A percentile compares a stretch with the other conserved stretches of the same genome.
phyloP scores from a whole-genome alignment of 2,113 vertebrate species.

The Apistogramma diplotaenia region DNA sequence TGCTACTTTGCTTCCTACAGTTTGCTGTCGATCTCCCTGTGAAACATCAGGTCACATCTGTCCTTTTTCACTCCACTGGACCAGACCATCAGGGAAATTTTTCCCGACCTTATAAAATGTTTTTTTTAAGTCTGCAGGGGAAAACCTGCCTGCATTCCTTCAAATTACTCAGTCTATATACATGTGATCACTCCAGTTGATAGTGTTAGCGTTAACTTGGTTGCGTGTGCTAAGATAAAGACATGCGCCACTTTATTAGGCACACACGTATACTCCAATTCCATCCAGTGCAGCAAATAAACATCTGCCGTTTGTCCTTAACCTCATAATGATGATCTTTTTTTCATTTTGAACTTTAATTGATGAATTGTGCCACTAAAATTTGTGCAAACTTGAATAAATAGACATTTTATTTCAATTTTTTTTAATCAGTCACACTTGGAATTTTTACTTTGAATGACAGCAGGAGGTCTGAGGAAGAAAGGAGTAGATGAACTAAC shows the following conservation, averaged over 20 bases:
- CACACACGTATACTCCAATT: too few species aligned
- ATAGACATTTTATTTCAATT: too few species aligned
- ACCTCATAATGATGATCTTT: too few species aligned
- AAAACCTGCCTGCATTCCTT: neutral
- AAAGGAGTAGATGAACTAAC: neutral
- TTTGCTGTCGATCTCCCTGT: neutral
- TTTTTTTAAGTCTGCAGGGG: neutral
- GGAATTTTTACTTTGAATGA: too few species aligned
- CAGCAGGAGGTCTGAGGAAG: neutral
- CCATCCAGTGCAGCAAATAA: too few species aligned
- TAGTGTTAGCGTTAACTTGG: neutral
- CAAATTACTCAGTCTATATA: neutral
- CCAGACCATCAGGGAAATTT: neutral
- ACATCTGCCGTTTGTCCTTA: too few species aligned
- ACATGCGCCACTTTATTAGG: too few species aligned
- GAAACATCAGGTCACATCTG: conserved; percentile 21
- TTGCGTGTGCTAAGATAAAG: neutral
- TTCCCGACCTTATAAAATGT: neutral
- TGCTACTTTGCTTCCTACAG: neutral
- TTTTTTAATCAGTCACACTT: too few species aligned
- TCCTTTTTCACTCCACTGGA: neutral
- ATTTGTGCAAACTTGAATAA: too few species aligned
- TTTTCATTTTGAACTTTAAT: too few species aligned
- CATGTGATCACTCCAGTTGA: neutral
- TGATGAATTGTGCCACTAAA: too few species aligned